These are phyloP conservation scores for Shinisaurus crocodilurus DNA, from an alignment of 2,113 vertebrate genomes.

Conservation along the genomic window DNA sequence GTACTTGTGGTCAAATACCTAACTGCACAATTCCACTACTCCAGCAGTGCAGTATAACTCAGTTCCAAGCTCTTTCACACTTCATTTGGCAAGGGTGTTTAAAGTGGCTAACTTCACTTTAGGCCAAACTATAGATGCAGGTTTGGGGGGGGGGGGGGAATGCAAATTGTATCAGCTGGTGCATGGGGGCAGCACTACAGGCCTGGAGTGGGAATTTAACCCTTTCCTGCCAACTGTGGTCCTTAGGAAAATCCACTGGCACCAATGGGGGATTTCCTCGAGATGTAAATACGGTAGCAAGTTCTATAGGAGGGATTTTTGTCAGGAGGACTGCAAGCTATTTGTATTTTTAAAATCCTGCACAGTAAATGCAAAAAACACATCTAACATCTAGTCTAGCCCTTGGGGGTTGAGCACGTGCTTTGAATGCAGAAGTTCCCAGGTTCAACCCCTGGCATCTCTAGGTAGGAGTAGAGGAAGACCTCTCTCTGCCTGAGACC, in stretches of 20 bases:
- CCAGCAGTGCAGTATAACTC: background rate
- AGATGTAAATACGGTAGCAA: background rate
- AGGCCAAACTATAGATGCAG: background rate
- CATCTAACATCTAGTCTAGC: background rate
- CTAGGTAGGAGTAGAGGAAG: background rate
- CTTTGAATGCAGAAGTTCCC: background rate
- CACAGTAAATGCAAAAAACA: background rate
- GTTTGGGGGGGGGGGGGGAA: background rate
- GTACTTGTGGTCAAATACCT: background rate
- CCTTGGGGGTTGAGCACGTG: background rate
- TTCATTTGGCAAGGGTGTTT: background rate
- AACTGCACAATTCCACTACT: background rate
- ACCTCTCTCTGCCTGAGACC: background rate
- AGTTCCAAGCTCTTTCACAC: background rate
- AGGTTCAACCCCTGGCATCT: background rate
- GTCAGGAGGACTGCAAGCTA: background rate
- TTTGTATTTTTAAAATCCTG: background rate
- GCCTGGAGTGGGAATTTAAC: background rate
- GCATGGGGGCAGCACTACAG: background rate
- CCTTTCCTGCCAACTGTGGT: background rate
- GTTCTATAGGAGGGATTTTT: background rate
- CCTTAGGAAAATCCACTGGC: background rate
- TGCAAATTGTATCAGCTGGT: background rate
- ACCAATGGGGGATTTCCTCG: background rate
- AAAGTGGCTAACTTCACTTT: background rate